These are phyloP conservation scores for Hippoglossus hippoglossus DNA, from an alignment of 2,797 vertebrate species.

Conservation along the genomic window DNA sequence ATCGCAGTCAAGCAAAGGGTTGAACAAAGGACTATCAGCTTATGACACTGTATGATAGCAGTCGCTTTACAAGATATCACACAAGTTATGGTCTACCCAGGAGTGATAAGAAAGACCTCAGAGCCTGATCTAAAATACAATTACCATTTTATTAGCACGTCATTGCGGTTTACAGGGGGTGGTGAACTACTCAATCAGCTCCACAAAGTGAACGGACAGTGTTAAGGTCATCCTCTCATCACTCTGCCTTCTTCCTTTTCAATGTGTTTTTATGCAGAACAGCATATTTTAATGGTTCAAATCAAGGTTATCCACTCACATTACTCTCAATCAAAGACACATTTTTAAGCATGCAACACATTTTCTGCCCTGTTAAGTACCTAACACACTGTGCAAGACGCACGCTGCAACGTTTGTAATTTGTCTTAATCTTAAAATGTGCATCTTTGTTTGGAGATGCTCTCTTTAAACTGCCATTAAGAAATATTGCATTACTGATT, in stretches of 20 bases:
- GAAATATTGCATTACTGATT: not conserved
- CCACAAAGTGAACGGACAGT: slow-evolving; percentile 17
- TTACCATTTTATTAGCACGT: slow-evolving; percentile 44
- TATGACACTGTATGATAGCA: slow-evolving; percentile 28
- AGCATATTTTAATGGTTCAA: slow-evolving; percentile 3
- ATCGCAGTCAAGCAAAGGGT: slow-evolving; percentile 38
- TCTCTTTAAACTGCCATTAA: not conserved
- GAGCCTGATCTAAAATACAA: slow-evolving; percentile 28
- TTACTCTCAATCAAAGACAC: slow-evolving; percentile 2
- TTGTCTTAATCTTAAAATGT: not conserved
- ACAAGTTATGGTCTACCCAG: slow-evolving; percentile 9
- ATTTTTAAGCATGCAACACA: slow-evolving; percentile 9
- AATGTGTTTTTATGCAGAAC: slow-evolving; percentile 6
- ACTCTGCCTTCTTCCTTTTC: slow-evolving; percentile 1
- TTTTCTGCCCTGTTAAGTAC: not conserved
- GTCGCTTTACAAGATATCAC: slow-evolving; percentile 26
- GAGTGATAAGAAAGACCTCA: slow-evolving; percentile 3
- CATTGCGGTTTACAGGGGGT: slow-evolving; percentile 43
- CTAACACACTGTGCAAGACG: not conserved
- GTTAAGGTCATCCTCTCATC: slow-evolving; percentile 27
- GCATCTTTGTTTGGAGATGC: not conserved
- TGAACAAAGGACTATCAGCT: slow-evolving; percentile 42
- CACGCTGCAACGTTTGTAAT: not conserved
- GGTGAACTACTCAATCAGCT: slow-evolving; percentile 40
- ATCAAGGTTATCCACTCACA: slow-evolving; percentile 6